A percentile compares a stretch with the other conserved stretches of the same genome.
Conservation (phyloP, 2,797 vertebrate species). For the Muscicapa comitata region DNA sequence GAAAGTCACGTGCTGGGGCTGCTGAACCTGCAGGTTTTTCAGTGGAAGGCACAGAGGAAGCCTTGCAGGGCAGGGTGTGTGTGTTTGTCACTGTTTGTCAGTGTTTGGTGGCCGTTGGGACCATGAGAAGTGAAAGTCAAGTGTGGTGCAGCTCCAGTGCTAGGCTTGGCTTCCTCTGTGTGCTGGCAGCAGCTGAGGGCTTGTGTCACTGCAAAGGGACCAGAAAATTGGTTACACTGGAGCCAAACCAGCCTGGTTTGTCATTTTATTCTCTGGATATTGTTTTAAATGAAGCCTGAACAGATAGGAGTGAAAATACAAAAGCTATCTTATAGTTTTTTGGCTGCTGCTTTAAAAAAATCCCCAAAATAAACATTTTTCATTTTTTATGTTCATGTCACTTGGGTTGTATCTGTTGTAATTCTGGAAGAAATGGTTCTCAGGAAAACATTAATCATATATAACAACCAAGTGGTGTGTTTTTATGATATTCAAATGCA, state of each 20-base stretch:
- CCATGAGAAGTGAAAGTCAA: not conserved
- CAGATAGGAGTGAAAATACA: not conserved
- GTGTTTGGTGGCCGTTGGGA: not conserved
- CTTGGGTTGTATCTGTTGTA: not conserved
- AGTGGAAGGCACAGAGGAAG: not conserved
- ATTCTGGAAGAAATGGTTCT: not conserved
- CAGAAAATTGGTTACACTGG: not conserved
- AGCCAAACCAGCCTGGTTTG: not conserved
- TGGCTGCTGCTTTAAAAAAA: not conserved
- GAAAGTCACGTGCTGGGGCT: fast-evolving
- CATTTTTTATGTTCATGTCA: fast-evolving
- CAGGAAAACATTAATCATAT: not conserved
- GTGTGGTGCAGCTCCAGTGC: not conserved
- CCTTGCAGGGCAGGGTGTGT: not conserved
- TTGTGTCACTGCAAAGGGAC: not conserved
- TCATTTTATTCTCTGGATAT: not conserved
- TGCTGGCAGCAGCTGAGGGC: not conserved
- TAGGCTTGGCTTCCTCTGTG: not conserved
- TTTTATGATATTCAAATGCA: not conserved
- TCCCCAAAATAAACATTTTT: not conserved
- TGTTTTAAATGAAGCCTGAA: not conserved
- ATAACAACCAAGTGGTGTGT: not conserved
- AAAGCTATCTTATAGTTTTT: not conserved
- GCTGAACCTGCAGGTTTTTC: fast-evolving
- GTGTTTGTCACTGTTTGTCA: no score